Evolutionary conservation across 2,888 invertebrate species (phyloP).

Genomic region (Pyralis farinalis): DNA sequence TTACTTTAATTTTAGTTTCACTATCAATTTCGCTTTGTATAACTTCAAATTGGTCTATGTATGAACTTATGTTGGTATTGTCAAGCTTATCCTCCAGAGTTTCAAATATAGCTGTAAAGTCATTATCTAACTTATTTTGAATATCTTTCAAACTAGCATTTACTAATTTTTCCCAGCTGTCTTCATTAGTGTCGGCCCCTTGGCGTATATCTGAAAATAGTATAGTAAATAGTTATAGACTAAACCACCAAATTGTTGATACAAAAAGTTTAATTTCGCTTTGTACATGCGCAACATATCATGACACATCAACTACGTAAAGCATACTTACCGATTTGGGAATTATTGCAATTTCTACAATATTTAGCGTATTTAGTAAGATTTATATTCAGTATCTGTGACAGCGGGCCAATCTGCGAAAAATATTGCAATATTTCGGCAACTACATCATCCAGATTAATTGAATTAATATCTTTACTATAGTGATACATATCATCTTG

Average conservation of each 20-base stretch:
- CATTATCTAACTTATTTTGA: conserved; percentile 8
- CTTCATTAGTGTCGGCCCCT: neutral
- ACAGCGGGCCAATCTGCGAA: conserved; percentile 11
- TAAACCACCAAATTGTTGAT: too few species aligned
- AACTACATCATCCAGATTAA: conserved; percentile 4
- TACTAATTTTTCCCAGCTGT: conserved; percentile 25
- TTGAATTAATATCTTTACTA: conserved; percentile 15
- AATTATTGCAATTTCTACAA: conserved; percentile 26
- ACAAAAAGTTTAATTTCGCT: too few species aligned
- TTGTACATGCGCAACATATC: too few species aligned
- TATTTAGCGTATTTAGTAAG: conserved; percentile 25
- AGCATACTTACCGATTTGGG: too few species aligned
- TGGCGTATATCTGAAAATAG: neutral
- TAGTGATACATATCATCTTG: conserved; percentile 40
- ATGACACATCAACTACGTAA: too few species aligned
- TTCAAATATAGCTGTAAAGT: conserved; percentile 22
- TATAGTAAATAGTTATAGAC: too few species aligned
- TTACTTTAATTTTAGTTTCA: too few species aligned
- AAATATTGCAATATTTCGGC: conserved; percentile 13
- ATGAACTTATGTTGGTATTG: conserved; percentile 12
- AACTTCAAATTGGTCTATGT: neutral
- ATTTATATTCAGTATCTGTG: conserved; percentile 17
- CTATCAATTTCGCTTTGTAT: too few species aligned
- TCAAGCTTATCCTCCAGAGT: conserved; percentile 22
- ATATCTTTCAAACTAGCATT: conserved; percentile 22